phyloP scores from a whole-genome alignment of 2,888 invertebrate species.

The Drosophila fulvimacula region DNA sequence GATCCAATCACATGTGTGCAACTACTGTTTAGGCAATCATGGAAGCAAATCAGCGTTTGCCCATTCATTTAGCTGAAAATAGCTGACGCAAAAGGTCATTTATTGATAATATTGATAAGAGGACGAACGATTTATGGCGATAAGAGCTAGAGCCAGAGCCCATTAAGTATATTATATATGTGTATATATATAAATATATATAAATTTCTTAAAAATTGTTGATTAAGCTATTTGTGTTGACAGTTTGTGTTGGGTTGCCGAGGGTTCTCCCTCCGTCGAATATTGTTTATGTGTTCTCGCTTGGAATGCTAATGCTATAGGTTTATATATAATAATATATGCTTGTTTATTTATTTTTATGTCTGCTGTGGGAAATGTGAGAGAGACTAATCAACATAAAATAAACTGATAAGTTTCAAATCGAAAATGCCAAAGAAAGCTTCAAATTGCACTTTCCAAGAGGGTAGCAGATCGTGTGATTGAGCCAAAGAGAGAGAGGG shows the following conservation, averaged over 20 bases:
- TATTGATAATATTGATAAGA: conserved; percentile 76
- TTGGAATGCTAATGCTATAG: conserved; percentile 3
- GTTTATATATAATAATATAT: neutral
- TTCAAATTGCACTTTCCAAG: conserved; percentile 36
- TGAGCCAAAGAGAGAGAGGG: neutral
- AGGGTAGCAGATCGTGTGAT: conserved; percentile 9
- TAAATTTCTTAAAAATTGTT: conserved; percentile 53
- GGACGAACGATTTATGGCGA: conserved; percentile 49
- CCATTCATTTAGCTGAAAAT: conserved; percentile 43
- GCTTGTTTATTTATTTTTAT: conserved; percentile 7
- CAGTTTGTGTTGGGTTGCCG: conserved; percentile 41
- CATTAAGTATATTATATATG: conserved; percentile 40
- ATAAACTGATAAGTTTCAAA: conserved; percentile 17
- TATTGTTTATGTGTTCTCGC: conserved; percentile 25
- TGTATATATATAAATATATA: conserved; percentile 17
- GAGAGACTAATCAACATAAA: conserved; percentile 27
- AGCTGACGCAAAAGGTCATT: conserved; percentile 69
- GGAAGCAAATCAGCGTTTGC: conserved; percentile 10
- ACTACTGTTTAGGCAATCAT: neutral
- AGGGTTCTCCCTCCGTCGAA: conserved; percentile 11
- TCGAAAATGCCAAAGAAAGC: conserved; percentile 20
- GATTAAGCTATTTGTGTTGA: conserved; percentile 72
- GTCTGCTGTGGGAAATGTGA: conserved; percentile 5
- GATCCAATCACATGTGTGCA: neutral
- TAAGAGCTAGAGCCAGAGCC: conserved; percentile 32